Conservation (phyloP, 2,888 invertebrate genomes). For the Polietes domitor region DNA sequence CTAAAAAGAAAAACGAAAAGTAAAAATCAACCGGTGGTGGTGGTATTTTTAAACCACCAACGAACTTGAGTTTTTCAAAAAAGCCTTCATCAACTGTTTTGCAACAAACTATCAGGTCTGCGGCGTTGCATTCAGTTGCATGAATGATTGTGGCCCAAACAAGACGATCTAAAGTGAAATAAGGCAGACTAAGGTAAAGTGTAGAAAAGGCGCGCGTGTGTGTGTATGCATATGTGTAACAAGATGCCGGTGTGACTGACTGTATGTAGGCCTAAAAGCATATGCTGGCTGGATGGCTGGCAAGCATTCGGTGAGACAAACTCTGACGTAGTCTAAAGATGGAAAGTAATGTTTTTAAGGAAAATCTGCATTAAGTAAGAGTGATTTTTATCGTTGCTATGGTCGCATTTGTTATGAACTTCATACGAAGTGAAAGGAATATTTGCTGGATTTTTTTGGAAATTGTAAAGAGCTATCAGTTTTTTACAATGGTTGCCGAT, state of each 20-base stretch:
- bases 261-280: conserved; percentile 21
- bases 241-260: conserved; percentile 40
- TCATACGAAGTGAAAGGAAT: neutral
- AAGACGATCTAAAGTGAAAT: neutral
- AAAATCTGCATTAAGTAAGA: neutral
- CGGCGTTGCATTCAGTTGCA: neutral
- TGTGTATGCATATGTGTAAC: conserved; percentile 40
- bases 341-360: conserved; percentile 47
- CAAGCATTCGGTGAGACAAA: neutral
- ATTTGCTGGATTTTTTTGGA: no score
- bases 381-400: neutral
- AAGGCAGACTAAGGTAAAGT: neutral
- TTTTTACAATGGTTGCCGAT: no score
- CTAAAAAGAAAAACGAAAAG: conserved; percentile 14
- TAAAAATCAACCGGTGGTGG: conserved; percentile 20
- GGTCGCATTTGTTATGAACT: neutral
- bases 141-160: conserved; percentile 4
- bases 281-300: neutral
- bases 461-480: no score
- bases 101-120: neutral
- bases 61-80: conserved; percentile 9
- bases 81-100: neutral
- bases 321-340: neutral
- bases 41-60: conserved; percentile 34
- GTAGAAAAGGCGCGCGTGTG: conserved; percentile 6